phyloP scores from a whole-genome alignment of 2,797 vertebrate genomes.

The Tarsius wallacei region DNA sequence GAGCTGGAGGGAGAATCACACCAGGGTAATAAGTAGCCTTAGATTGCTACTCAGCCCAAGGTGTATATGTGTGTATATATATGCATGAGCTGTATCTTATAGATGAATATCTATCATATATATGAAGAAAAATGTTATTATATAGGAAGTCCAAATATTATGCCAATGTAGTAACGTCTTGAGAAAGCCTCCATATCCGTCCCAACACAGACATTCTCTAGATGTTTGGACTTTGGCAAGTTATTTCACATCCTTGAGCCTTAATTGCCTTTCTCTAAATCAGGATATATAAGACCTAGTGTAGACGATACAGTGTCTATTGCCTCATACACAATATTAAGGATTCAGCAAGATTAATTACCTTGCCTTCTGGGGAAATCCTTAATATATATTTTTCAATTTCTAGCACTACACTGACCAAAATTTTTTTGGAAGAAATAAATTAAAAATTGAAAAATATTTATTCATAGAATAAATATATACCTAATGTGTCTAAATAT shows the following conservation, averaged over 20 bases:
- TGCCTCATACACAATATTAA: not conserved
- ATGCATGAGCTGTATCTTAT: too few relatives aligned
- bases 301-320: not conserved
- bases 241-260: constrained; percentile 14
- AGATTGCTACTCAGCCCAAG: not conserved
- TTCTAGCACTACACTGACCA: not conserved
- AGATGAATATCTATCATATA: too few relatives aligned
- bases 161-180: not conserved
- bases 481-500: not conserved
- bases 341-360: not conserved
- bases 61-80: too few relatives aligned
- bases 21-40: not conserved
- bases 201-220: constrained; percentile 12
- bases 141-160: constrained; percentile 16
- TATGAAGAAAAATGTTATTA: not conserved
- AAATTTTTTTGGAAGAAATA: not conserved
- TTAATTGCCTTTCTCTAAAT: not conserved
- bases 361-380: not conserved
- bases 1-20: not conserved
- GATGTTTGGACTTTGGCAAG: constrained; percentile 32
- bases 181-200: not conserved
- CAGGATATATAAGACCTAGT: not conserved
- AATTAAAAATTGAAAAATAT: not conserved
- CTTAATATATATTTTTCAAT: not conserved
- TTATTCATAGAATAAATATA: not conserved